Conservation (phyloP, 2,797 vertebrate species). For the Poecilia wingei region DNA sequence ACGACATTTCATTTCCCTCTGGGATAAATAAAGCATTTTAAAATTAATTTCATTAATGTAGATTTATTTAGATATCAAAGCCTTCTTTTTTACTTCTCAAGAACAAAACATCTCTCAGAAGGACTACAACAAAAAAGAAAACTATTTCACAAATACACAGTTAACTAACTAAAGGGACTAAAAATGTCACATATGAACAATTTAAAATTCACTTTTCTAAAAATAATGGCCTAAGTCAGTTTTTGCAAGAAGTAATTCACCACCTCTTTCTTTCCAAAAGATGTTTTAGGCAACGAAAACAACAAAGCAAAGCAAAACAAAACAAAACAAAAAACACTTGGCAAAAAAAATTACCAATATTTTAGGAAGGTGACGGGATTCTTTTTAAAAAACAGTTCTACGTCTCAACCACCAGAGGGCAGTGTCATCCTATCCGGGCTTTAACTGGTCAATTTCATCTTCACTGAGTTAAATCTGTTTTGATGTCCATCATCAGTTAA, state of each 20-base stretch:
- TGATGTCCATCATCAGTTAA: neutral
- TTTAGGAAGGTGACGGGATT: no score
- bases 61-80: neutral
- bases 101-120: neutral
- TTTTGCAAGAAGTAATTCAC: no score
- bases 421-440: slow-evolving; percentile 1
- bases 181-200: neutral
- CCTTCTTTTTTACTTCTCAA: neutral
- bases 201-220: neutral
- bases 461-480: neutral
- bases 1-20: neutral
- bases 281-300: no score
- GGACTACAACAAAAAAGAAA: neutral
- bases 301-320: no score
- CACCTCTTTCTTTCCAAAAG: no score
- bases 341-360: no score
- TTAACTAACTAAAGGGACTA: neutral
- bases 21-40: neutral
- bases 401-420: slow-evolving; percentile 43
- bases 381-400: neutral
- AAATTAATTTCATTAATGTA: neutral
- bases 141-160: neutral
- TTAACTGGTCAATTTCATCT: neutral
- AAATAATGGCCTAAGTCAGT: no score
- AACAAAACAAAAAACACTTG: no score